Conservation (phyloP, 1,140 invertebrate genomes). For the Lepidurus packardi region DNA sequence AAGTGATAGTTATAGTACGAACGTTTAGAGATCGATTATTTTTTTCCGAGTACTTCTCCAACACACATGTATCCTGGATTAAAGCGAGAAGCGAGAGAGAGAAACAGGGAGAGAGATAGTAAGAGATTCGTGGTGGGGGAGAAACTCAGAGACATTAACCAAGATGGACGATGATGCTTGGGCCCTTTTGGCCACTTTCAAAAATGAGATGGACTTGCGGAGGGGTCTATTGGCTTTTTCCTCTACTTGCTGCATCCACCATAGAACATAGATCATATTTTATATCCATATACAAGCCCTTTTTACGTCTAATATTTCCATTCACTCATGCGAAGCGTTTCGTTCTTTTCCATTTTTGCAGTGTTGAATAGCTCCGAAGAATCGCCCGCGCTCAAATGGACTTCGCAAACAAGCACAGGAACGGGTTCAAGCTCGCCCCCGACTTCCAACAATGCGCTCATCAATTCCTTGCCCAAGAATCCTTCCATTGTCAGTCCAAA, state of each 20-base stretch:
- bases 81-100: background rate
- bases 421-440: background rate
- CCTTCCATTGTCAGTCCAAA: conserved; percentile 6
- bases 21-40: background rate
- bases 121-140: background rate
- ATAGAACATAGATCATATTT: background rate
- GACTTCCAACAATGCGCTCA: background rate
- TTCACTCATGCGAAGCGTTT: background rate
- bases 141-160: background rate
- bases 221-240: background rate
- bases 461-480: background rate
- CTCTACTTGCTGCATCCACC: background rate
- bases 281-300: background rate
- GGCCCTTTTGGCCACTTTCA: conserved; percentile 17
- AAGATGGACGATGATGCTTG: conserved; percentile 11
- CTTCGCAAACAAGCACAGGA: background rate
- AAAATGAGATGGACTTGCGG: conserved; percentile 18
- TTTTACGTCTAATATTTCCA: background rate
- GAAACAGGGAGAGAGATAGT: background rate
- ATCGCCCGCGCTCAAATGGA: background rate
- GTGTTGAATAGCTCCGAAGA: background rate
- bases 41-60: background rate
- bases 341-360: background rate
- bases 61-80: background rate
- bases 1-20: background rate